These are phyloP conservation scores for Ectobius pallidus DNA, from an alignment of 2,888 invertebrate species.

Conservation along the genomic window DNA sequence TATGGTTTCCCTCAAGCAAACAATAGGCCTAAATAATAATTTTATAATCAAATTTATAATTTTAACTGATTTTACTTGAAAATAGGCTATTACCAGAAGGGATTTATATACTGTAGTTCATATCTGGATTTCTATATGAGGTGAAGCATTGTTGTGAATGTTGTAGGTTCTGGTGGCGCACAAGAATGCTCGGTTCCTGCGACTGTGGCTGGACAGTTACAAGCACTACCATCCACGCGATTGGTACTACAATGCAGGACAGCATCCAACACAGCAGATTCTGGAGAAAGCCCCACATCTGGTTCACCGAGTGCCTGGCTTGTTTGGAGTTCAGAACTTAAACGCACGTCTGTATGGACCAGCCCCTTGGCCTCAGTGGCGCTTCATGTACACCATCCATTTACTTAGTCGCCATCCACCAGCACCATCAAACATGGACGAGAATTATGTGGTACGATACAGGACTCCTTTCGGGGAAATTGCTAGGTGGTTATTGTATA, in stretches of 20 bases:
- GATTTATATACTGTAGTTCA: too few species aligned
- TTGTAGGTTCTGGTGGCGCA: constrained; percentile 51
- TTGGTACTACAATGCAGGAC: constrained; percentile 56
- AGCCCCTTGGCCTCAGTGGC: constrained; percentile 49
- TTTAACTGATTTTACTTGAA: too few species aligned
- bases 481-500: constrained; percentile 44
- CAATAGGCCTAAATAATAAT: too few species aligned
- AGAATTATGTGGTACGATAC: constrained; percentile 43
- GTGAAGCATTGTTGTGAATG: too few species aligned
- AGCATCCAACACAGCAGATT: constrained; percentile 52
- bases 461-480: constrained; percentile 50
- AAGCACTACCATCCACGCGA: constrained; percentile 49
- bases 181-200: constrained; percentile 51
- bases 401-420: constrained; percentile 51
- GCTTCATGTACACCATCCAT: constrained; percentile 50
- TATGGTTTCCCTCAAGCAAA: too few species aligned
- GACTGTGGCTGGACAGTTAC: constrained; percentile 52
- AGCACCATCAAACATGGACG: constrained; percentile 46
- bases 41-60: too few species aligned
- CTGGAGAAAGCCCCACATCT: constrained; percentile 50
- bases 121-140: too few species aligned
- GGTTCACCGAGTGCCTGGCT: constrained; percentile 50
- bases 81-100: too few species aligned
- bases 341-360: constrained; percentile 49
- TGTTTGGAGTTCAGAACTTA: constrained; percentile 53